Conservation (phyloP, 2,888 invertebrate genomes). For the Drosophila niveifrons region DNA sequence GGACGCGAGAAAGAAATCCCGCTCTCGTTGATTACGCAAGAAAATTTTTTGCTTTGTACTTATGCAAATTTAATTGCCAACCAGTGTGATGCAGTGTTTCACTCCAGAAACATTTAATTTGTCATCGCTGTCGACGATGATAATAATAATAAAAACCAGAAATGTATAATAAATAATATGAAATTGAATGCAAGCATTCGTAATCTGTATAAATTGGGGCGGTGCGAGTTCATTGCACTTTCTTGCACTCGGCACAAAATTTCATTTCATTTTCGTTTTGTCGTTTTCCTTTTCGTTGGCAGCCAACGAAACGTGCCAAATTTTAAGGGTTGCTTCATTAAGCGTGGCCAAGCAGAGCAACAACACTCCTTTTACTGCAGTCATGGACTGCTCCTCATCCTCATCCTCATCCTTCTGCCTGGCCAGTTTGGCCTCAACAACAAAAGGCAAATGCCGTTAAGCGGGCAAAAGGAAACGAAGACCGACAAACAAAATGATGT, state of each 20-base stretch:
- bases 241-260: constrained; percentile 37
- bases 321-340: constrained; percentile 81
- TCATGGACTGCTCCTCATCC: background rate
- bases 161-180: constrained; percentile 28
- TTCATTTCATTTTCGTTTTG: constrained; percentile 64
- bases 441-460: constrained; percentile 57
- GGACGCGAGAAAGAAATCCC: constrained; percentile 62
- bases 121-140: constrained; percentile 38
- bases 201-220: constrained; percentile 56
- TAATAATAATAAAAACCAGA: constrained; percentile 20
- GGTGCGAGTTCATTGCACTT: constrained; percentile 62
- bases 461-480: constrained; percentile 40
- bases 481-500: constrained; percentile 63
- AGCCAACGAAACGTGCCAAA: constrained; percentile 73
- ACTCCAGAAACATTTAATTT: constrained; percentile 49
- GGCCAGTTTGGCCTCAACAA: constrained; percentile 21
- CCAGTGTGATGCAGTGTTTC: constrained; percentile 7
- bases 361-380: constrained; percentile 14
- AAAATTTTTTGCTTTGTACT: constrained; percentile 39
- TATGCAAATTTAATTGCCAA: constrained; percentile 61
- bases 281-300: constrained; percentile 48
- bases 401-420: background rate
- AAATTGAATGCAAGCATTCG: constrained; percentile 28
- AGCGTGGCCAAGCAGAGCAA: constrained; percentile 44
- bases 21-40: constrained; percentile 66